Evolutionary conservation across 2,797 vertebrate species (phyloP), one percentile per base, ranked within the genome.

Genomic region (Spea hammondii): DNA sequence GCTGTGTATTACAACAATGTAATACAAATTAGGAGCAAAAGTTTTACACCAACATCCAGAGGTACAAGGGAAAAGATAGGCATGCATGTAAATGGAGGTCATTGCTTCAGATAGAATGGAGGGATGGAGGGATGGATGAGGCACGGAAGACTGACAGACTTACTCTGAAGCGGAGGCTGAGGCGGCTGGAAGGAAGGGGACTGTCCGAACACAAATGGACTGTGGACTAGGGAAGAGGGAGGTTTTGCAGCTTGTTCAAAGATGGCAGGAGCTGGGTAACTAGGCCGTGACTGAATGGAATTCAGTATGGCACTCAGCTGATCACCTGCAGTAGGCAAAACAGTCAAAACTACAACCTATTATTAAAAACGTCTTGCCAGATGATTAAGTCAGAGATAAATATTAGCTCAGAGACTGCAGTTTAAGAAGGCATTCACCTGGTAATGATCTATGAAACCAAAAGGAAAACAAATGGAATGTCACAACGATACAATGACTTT

Each of bases 161-260:
- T 99, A 99, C 98, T 99, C 94, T 95, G 97, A 98, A 98, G 96
- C 95, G 95, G 94, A 91, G 93, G 93, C 92, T 96, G 97, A 96
- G 95, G 96, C 92, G 96, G 95, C 96, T 98, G 97, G 96, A 94
- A 94, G 91, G 98, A 95, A 93, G 96, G 96, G 96, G 95, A 95
- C 84, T 99, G 97, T 97, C 98, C 97, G 93, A 99, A 99, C 96
- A 99, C 97, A 99, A 99, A 99, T 95, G 98, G 97, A 90, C 97
- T 97, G 94, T 98, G 96, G 94, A 96, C 94, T 96, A 96, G 96
- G 96, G 97, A 98, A 93, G 94, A 94, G 93, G 97, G 96, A 98
- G 95, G 93, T 94, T 99, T 97, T 95, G 97, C 95, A 92, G 96
- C 96, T 97, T 98, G 96, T 93, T 98, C 96, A 96, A 97, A 97